A percentile compares a stretch with the other conserved stretches of the same genome.
phyloP scores from a whole-genome alignment of 2,797 vertebrate species.

The Pelobates cultripes region DNA sequence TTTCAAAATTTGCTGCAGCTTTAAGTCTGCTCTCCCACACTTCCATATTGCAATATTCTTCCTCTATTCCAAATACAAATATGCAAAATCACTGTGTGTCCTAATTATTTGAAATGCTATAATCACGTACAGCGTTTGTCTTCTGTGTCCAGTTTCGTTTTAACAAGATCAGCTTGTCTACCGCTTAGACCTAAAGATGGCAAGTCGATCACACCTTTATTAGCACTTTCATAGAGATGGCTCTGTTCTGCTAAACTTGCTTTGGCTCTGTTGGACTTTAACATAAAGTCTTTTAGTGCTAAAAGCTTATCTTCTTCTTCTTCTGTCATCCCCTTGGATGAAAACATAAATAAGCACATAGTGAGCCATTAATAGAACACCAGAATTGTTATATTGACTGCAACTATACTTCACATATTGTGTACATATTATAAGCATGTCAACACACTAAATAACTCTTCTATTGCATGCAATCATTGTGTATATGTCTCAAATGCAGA shows the following conservation, averaged over 20 bases:
- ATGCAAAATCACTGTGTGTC: too few relatives aligned
- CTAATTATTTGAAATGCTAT: neutral
- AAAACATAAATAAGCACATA: neutral
- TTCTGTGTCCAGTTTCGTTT: conserved; percentile 86
- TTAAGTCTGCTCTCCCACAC: too few relatives aligned
- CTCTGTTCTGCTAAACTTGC: conserved; percentile 92
- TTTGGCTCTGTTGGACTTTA: conserved; percentile 96
- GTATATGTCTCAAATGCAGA: too few relatives aligned
- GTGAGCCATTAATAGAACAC: too few relatives aligned
- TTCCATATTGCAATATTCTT: too few relatives aligned
- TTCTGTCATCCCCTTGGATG: conserved; percentile 90
- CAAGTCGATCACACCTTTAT: conserved; percentile 90
- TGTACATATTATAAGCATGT: too few relatives aligned
- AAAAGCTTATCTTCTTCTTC: conserved; percentile 95
- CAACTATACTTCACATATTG: too few relatives aligned
- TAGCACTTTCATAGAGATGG: conserved; percentile 82
- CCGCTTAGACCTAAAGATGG: conserved; percentile 84
- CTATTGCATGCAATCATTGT: too few relatives aligned
- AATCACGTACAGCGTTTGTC: conserved; percentile 87
- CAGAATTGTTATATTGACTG: too few relatives aligned
- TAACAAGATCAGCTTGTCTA: conserved; percentile 91
- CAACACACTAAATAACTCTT: too few relatives aligned
- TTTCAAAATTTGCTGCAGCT: too few relatives aligned
- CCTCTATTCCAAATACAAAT: too few relatives aligned
- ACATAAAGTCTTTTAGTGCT: conserved; percentile 95